Percentiles rank a stretch among this genome's conserved stretches.
Evolutionary conservation across 1,140 invertebrate genomes (phyloP).

Genomic region (Camponotus vicinus): DNA sequence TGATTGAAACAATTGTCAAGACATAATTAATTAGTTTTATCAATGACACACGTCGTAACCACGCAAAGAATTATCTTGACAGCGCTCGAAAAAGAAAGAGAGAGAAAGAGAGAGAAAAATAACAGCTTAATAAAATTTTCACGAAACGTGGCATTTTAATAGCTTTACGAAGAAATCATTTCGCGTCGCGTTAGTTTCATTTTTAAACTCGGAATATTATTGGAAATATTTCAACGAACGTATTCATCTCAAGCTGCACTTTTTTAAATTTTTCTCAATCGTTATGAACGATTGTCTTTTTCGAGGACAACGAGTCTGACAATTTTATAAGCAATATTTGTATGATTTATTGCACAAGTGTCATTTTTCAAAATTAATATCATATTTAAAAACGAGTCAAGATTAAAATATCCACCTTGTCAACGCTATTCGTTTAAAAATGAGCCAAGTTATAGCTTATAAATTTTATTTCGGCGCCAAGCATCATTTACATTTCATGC

Average conservation of each 20-base stretch:
- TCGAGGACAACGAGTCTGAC: background rate
- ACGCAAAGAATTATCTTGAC: constrained; percentile 7
- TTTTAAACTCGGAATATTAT: background rate
- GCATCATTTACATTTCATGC: constrained; percentile 18
- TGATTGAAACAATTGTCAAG: constrained; percentile 74
- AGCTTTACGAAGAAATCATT: background rate
- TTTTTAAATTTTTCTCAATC: background rate
- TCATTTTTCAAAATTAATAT: background rate
- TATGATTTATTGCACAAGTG: background rate
- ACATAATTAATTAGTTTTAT: constrained; percentile 75
- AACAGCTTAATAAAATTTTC: constrained; percentile 29
- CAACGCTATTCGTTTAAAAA: background rate
- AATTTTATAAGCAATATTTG: background rate
- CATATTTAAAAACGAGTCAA: background rate
- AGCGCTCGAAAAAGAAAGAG: background rate
- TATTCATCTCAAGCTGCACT: background rate
- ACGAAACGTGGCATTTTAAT: constrained; percentile 22
- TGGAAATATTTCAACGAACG: constrained; percentile 14
- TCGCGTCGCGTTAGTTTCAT: constrained; percentile 4
- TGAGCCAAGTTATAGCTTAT: background rate
- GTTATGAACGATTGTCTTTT: background rate
- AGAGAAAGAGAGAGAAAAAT: background rate
- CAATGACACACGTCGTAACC: constrained; percentile 69
- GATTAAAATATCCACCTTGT: constrained; percentile 7
- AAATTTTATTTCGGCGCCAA: constrained; percentile 15